Percentiles rank a stretch among this genome's conserved stretches.
These are phyloP conservation scores for Eolophus roseicapilla DNA, from an alignment of 2,113 vertebrate species.

Conservation along the genomic window DNA sequence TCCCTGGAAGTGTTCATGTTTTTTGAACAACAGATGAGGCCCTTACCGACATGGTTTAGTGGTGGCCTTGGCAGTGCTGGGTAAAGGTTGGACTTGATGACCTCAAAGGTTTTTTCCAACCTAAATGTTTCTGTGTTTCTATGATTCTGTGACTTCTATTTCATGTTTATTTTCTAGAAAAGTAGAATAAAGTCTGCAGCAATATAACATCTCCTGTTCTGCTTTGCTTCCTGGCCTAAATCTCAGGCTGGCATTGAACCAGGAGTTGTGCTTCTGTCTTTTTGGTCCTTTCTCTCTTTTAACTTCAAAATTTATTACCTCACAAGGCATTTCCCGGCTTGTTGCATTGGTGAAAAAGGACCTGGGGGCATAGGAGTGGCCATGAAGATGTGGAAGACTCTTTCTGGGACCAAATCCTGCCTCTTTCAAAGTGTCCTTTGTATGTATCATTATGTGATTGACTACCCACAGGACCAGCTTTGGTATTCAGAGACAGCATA, in stretches of 20 bases:
- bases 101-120: not conserved
- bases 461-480: not conserved
- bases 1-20: not conserved
- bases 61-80: no score
- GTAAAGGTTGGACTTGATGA: not conserved
- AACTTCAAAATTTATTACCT: not conserved
- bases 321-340: not conserved
- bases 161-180: not conserved
- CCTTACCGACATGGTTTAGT: not conserved
- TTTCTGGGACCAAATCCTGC: not conserved
- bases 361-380: not conserved
- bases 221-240: not conserved
- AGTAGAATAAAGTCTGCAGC: not conserved
- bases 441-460: not conserved
- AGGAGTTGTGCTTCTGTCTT: not conserved
- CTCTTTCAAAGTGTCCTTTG: not conserved
- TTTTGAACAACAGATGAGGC: not conserved
- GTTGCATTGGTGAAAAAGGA: not conserved
- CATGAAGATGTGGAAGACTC: not conserved
- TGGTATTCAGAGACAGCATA: not conserved
- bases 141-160: not conserved
- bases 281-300: not conserved
- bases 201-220: not conserved
- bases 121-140: not conserved
- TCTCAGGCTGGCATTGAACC: not conserved